Conservation (phyloP, 2,797 vertebrate species). For the Vultur gryphus region DNA sequence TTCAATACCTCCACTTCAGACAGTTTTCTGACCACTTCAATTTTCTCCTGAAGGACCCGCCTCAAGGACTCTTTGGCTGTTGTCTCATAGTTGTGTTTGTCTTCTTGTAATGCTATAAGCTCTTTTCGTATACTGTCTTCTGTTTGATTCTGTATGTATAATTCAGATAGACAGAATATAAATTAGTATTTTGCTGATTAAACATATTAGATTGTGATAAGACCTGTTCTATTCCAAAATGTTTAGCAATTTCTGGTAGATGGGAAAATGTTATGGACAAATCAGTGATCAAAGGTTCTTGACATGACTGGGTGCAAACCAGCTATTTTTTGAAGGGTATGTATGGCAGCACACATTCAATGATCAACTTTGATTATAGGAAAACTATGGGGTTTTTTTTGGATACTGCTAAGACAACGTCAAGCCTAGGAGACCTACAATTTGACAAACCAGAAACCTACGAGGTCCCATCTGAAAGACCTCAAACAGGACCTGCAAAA, state of each 20-base stretch:
- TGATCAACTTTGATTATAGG: background rate
- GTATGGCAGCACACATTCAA: background rate
- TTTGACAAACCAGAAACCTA: background rate
- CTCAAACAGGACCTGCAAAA: background rate
- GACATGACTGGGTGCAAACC: background rate
- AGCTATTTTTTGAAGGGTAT: background rate
- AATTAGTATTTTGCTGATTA: background rate
- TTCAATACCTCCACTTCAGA: conserved; percentile 93
- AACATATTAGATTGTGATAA: background rate
- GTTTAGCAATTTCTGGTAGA: background rate
- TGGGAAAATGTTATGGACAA: background rate
- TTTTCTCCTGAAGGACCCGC: conserved; percentile 98
- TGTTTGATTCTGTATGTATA: conserved; percentile 86
- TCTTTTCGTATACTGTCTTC: conserved; percentile 97
- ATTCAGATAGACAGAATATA: background rate
- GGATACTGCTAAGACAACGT: background rate
- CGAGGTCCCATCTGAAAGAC: background rate
- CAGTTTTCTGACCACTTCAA: conserved; percentile 96
- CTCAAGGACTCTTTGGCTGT: conserved; percentile 98
- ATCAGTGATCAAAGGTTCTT: background rate
- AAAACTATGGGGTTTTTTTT: background rate
- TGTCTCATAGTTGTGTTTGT: conserved; percentile 98
- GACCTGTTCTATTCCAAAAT: background rate
- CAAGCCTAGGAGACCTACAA: background rate
- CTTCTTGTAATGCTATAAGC: conserved; percentile 93